Percentiles rank a stretch among this genome's conserved stretches.
These are phyloP conservation scores for Protosalanx chinensis DNA, from an alignment of 2,797 vertebrate genomes.

Conservation along the genomic window DNA sequence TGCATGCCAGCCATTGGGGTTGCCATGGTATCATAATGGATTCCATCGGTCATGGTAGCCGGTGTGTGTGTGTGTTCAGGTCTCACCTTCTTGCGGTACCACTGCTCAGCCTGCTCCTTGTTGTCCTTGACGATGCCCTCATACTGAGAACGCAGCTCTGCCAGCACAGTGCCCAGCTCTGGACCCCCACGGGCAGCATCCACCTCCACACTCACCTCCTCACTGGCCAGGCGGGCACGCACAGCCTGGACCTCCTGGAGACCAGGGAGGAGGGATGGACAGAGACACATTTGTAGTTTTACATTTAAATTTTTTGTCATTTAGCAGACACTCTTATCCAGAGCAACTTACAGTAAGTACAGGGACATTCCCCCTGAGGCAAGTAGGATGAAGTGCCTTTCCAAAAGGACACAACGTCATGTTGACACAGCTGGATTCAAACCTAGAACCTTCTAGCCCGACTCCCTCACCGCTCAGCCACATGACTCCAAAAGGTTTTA, in stretches of 20 bases:
- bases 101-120: conserved; percentile 76
- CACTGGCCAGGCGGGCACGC: conserved; percentile 70
- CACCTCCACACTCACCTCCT: conserved; percentile 79
- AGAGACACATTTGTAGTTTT: background rate
- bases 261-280: conserved; percentile 1
- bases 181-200: conserved; percentile 70
- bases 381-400: too few relatives aligned
- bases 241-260: conserved; percentile 74
- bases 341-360: too few relatives aligned
- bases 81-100: conserved; percentile 79
- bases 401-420: too few relatives aligned
- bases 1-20: background rate
- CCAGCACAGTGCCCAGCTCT: conserved; percentile 73
- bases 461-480: too few relatives aligned
- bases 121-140: conserved; percentile 79
- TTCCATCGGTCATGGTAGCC: background rate
- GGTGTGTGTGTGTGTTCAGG: background rate
- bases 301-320: too few relatives aligned
- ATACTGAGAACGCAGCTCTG: conserved; percentile 76
- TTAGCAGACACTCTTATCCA: too few relatives aligned
- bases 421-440: too few relatives aligned
- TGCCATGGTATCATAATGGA: too few relatives aligned
- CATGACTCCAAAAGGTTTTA: background rate
- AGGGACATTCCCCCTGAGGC: too few relatives aligned
- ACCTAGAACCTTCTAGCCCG: too few relatives aligned